Percentiles rank a stretch among this genome's conserved stretches.
These are phyloP conservation scores for Julus scandinavius DNA, from an alignment of 2,888 invertebrate genomes.

Conservation along the genomic window DNA sequence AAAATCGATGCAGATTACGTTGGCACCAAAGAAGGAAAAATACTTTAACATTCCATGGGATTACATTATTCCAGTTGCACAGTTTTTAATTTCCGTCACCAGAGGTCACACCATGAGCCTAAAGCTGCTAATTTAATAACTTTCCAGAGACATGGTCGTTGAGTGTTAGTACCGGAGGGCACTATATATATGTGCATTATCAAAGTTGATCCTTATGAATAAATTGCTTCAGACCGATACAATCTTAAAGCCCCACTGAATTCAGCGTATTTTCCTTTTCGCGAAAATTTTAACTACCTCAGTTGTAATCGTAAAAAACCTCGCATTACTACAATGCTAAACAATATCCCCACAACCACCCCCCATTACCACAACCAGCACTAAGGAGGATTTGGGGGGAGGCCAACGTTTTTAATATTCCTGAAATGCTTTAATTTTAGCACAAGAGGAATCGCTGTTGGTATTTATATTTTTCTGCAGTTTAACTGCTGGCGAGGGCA, in stretches of 20 bases:
- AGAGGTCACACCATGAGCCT: neutral
- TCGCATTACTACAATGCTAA: neutral
- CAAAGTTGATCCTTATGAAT: neutral
- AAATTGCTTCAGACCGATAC: neutral
- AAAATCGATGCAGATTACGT: no score
- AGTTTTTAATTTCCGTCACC: neutral
- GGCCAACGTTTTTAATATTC: neutral
- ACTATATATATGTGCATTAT: neutral
- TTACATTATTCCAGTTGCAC: no score
- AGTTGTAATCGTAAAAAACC: neutral
- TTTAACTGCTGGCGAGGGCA: neutral
- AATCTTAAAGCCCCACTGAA: neutral
- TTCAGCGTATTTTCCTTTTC: neutral
- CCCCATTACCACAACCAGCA: neutral
- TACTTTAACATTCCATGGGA: no score
- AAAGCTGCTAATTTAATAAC: neutral
- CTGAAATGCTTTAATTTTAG: neutral
- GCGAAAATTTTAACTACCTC: neutral
- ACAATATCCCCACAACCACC: neutral
- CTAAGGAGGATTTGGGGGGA: neutral
- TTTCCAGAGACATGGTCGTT: neutral
- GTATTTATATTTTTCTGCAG: neutral
- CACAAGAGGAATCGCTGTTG: neutral
- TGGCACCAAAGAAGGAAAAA: no score
- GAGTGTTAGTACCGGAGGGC: neutral